A percentile compares a stretch with the other conserved stretches of the same genome.
Evolutionary conservation across 2,888 invertebrate genomes (phyloP).

Genomic region (Micropterix aruncella): DNA sequence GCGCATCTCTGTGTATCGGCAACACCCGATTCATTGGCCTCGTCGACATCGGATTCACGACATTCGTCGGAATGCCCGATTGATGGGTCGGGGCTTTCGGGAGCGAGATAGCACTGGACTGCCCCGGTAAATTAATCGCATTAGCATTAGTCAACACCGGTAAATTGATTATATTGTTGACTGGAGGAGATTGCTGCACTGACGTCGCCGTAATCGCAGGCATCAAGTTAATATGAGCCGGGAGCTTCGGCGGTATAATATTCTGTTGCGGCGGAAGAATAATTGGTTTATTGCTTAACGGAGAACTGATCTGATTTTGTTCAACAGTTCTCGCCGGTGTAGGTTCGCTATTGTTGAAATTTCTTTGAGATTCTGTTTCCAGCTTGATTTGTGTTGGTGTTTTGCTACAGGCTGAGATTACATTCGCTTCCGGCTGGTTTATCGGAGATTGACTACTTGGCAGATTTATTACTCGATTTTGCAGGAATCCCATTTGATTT

Average conservation of each 20-base stretch:
- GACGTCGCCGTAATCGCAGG: slow-evolving; percentile 24
- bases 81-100: slow-evolving; percentile 47
- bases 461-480: slow-evolving; percentile 32
- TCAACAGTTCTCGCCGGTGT: slow-evolving; percentile 4
- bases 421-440: too few relatives aligned
- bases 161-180: slow-evolving; percentile 30
- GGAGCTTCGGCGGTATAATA: slow-evolving; percentile 12
- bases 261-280: not conserved
- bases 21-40: slow-evolving; percentile 67
- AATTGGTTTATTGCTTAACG: not conserved
- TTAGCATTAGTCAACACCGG: slow-evolving; percentile 25
- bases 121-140: slow-evolving; percentile 33
- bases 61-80: slow-evolving; percentile 51
- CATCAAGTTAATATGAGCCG: slow-evolving; percentile 26
- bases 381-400: too few relatives aligned
- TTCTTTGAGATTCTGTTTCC: too few relatives aligned
- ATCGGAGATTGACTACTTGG: too few relatives aligned
- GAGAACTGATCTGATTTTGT: slow-evolving; percentile 4
- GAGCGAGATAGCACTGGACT: slow-evolving; percentile 39
- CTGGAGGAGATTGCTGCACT: slow-evolving; percentile 15
- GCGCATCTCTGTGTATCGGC: slow-evolving; percentile 58
- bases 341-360: too few relatives aligned
- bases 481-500: slow-evolving; percentile 33
- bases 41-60: slow-evolving; percentile 52
- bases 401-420: too few relatives aligned